phyloP scores from a whole-genome alignment of 2,797 vertebrate species.

The Eurystomus glaucurus region DNA sequence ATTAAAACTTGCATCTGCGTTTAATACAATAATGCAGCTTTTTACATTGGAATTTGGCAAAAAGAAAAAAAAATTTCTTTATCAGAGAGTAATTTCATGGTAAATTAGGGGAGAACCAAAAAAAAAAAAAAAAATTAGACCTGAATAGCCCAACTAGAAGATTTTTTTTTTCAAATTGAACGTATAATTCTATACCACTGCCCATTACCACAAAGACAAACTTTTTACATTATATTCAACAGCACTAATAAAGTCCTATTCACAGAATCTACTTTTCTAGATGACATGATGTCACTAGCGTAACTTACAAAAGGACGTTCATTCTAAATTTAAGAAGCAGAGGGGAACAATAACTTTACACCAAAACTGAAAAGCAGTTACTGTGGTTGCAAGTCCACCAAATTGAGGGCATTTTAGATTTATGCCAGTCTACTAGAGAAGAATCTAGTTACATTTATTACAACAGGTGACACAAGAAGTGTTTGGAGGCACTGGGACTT shows the following conservation, averaged over 20 bases:
- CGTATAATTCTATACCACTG: not conserved
- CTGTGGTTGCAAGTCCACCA: not conserved
- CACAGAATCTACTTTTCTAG: not conserved
- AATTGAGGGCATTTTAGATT: not conserved
- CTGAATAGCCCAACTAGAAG: not conserved
- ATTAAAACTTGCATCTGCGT: not conserved
- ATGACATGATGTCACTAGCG: not conserved
- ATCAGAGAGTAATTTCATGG: not conserved
- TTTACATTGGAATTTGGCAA: not conserved
- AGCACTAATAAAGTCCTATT: not conserved
- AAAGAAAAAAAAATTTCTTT: not conserved
- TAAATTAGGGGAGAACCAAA: not conserved
- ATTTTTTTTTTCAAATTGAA: not conserved
- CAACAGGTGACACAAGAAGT: not conserved
- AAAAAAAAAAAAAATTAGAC: not conserved
- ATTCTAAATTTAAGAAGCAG: not conserved
- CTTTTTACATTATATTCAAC: not conserved
- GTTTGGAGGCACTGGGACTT: not conserved
- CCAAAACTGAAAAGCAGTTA: not conserved
- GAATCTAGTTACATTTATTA: not conserved
- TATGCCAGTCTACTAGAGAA: not conserved
- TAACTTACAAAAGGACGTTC: not conserved
- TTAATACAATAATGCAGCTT: not conserved
- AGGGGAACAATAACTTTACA: not conserved
- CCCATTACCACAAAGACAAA: not conserved